A percentile compares a stretch with the other conserved stretches of the same genome.
Conservation (phyloP, 2,113 vertebrate species). For the Castor canadensis region DNA sequence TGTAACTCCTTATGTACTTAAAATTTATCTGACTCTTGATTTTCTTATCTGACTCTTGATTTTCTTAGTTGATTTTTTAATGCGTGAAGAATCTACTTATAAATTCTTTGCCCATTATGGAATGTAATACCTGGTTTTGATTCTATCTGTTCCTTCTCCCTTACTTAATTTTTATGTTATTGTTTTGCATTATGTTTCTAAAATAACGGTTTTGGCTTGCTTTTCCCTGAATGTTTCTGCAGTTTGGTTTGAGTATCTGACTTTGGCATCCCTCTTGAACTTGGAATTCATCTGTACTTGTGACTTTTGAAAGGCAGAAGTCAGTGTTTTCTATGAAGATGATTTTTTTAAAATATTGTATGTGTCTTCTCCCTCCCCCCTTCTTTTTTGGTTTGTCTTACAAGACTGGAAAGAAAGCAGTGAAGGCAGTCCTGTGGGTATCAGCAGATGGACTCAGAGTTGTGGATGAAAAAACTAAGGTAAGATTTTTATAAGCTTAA, state of each 20-base stretch:
- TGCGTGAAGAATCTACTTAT: conserved; percentile 80
- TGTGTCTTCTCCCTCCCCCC: conserved; percentile 15
- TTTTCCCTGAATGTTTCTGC: conserved; percentile 83
- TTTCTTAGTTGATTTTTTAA: conserved; percentile 74
- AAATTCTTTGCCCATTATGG: conserved; percentile 82
- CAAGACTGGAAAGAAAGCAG: conserved; percentile 97
- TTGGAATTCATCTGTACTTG: conserved; percentile 83
- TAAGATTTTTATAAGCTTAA: conserved; percentile 79
- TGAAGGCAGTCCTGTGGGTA: conserved; percentile 97
- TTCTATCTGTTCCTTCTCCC: conserved; percentile 72
- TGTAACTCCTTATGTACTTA: conserved; percentile 90
- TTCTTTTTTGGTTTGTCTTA: conserved; percentile 71
- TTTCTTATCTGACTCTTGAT: conserved; percentile 76
- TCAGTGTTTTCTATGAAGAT: conserved; percentile 55
- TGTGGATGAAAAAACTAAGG: conserved; percentile 99
- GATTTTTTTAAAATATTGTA: conserved; percentile 40
- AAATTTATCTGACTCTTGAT: conserved; percentile 79
- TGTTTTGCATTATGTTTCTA: conserved; percentile 78
- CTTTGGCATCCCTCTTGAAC: conserved; percentile 83
- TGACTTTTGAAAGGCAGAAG: conserved; percentile 80
- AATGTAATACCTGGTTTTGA: conserved; percentile 80
- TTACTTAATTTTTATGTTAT: conserved; percentile 66
- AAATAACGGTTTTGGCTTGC: conserved; percentile 83
- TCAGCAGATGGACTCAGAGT: conserved; percentile 98
- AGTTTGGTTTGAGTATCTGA: conserved; percentile 84